Conservation (phyloP, 2,888 invertebrate genomes). For the Muschampia plurimacula region DNA sequence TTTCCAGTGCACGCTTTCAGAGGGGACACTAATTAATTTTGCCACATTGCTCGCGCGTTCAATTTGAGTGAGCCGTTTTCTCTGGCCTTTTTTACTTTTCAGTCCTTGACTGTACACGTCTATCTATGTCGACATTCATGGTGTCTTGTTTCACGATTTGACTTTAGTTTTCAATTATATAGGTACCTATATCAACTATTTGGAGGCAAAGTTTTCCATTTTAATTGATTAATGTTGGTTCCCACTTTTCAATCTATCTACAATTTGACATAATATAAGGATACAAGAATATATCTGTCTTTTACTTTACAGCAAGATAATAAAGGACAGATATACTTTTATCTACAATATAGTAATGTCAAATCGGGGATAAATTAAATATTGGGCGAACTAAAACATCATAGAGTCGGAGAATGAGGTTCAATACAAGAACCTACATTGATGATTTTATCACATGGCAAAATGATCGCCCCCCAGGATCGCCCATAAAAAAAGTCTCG, state of each 20-base stretch:
- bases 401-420: background rate
- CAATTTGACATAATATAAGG: no score
- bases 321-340: no score
- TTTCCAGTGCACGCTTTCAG: constrained; percentile 63
- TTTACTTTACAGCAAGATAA: no score
- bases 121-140: constrained; percentile 32
- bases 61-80: constrained; percentile 65
- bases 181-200: background rate
- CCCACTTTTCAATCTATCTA: no score
- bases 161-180: background rate
- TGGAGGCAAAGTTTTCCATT: background rate
- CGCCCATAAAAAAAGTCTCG: constrained; percentile 45
- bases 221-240: no score
- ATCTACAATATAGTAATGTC: no score
- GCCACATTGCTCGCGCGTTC: constrained; percentile 67
- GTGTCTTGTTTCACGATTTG: constrained; percentile 12
- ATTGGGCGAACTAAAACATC: no score
- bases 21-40: constrained; percentile 81
- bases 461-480: constrained; percentile 6
- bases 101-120: constrained; percentile 46
- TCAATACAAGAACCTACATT: no score
- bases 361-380: no score
- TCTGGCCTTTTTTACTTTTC: constrained; percentile 58
- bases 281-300: no score
- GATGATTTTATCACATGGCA: no score